Conservation (phyloP, 2,113 vertebrate species). For the Puma concolor region DNA sequence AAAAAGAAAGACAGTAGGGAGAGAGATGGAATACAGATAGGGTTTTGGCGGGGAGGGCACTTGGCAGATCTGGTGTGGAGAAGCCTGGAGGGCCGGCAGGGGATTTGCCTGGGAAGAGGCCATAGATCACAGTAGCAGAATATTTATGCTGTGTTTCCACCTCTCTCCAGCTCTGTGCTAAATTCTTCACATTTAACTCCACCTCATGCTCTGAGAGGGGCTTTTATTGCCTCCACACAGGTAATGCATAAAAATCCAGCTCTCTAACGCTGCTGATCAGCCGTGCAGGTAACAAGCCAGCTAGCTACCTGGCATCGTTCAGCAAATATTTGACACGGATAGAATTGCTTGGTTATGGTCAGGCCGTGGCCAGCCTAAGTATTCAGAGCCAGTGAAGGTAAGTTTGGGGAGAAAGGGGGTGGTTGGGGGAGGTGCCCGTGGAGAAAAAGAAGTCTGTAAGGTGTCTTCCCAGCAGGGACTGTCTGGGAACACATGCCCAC, state of each 20-base stretch:
- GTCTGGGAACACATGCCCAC: too few relatives aligned
- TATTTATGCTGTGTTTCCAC: background rate
- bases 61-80: background rate
- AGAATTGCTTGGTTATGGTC: background rate
- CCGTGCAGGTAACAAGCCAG: background rate
- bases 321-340: background rate
- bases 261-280: background rate
- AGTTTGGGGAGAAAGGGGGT: background rate
- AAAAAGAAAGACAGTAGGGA: background rate
- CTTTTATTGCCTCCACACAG: background rate
- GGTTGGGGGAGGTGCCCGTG: fast-evolving
- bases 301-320: fast-evolving
- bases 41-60: background rate
- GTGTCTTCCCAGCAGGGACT: fast-evolving
- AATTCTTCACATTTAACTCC: background rate
- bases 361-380: background rate
- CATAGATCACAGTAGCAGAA: background rate
- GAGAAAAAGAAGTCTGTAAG: background rate
- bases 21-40: constrained; percentile 5
- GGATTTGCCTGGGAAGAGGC: background rate
- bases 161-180: background rate
- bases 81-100: fast-evolving
- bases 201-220: background rate
- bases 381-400: fast-evolving
- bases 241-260: background rate